Conservation (phyloP, 2,888 invertebrate genomes). For the Pilophorus perplexus region DNA sequence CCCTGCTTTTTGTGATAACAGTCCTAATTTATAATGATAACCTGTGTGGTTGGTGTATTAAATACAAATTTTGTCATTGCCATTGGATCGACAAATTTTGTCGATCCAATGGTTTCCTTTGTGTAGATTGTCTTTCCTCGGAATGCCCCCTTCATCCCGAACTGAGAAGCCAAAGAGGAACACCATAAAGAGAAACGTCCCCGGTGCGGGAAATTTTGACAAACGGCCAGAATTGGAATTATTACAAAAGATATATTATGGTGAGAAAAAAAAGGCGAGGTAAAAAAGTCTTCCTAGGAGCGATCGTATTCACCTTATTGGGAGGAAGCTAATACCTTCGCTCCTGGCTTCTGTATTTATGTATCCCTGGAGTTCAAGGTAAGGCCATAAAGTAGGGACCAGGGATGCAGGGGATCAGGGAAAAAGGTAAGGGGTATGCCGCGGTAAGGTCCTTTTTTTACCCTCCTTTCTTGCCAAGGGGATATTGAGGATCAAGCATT, state of each 20-base stretch:
- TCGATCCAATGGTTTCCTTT: too few species aligned
- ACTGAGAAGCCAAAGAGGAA: too few species aligned
- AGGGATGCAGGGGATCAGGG: not conserved
- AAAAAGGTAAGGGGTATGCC: conserved; percentile 2
- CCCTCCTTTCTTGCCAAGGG: conserved; percentile 10
- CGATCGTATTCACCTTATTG: conserved; percentile 40
- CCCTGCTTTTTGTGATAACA: too few species aligned
- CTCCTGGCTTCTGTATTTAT: conserved; percentile 34
- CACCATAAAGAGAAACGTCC: too few species aligned
- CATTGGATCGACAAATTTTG: too few species aligned
- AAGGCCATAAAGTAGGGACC: conserved; percentile 29
- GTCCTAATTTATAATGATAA: too few species aligned
- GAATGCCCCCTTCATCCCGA: too few species aligned
- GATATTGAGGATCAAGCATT: conserved; percentile 32
- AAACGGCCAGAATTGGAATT: conserved; percentile 30
- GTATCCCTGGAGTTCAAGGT: conserved; percentile 39
- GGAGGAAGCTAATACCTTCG: conserved; percentile 33
- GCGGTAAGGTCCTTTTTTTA: conserved; percentile 28
- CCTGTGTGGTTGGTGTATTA: too few species aligned
- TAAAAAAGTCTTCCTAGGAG: not conserved
- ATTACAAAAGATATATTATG: conserved; percentile 34
- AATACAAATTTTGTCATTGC: too few species aligned
- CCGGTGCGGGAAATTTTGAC: conserved; percentile 18
- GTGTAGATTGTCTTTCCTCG: too few species aligned
- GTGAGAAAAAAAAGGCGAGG: not conserved